These are phyloP conservation scores for Monoplex corrugatus DNA, from an alignment of 2,888 invertebrate species.

Conservation along the genomic window DNA sequence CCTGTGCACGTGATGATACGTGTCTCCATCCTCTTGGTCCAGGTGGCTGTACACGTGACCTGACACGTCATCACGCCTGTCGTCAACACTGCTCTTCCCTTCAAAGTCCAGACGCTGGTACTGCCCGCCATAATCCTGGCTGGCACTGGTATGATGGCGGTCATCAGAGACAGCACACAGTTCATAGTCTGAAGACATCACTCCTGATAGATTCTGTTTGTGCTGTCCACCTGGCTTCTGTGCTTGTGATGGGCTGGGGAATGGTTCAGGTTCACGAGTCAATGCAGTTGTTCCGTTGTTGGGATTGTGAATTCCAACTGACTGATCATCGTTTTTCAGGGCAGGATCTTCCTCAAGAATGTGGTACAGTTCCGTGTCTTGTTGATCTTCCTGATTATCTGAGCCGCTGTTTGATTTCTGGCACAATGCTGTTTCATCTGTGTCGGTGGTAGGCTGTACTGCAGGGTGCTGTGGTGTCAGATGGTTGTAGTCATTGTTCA, in stretches of 20 bases:
- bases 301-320: not conserved
- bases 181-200: not conserved
- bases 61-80: not conserved
- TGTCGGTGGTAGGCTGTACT: no score
- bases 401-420: not conserved
- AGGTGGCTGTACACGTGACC: conserved; percentile 7
- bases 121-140: not conserved
- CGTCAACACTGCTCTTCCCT: not conserved
- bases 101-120: conserved; percentile 3
- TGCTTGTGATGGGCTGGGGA: not conserved
- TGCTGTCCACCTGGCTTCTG: not conserved
- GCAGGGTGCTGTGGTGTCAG: not conserved
- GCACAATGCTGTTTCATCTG: not conserved
- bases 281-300: not conserved
- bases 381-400: not conserved
- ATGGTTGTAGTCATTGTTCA: not conserved
- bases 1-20: not conserved
- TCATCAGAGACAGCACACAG: no score
- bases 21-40: not conserved
- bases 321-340: not conserved
- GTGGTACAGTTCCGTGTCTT: not conserved
- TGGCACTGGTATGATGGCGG: not conserved
- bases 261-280: not conserved
- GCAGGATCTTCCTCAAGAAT: not conserved
- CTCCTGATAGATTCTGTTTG: not conserved